Evolutionary conservation across 2,797 vertebrate species (phyloP).

Genomic region (Myiotriccus ornatus): DNA sequence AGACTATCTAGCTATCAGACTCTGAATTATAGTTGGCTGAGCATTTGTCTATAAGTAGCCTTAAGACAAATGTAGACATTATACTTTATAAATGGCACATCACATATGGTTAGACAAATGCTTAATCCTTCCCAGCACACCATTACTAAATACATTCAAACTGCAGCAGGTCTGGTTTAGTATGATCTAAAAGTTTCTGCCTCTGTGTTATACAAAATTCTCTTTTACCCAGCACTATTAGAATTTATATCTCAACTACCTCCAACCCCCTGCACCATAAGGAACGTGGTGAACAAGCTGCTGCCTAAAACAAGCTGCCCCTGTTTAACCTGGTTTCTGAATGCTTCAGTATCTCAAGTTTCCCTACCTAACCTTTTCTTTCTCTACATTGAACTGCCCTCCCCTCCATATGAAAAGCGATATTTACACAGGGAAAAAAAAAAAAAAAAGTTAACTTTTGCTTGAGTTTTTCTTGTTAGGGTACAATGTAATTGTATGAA

Average conservation of each 20-base stretch:
- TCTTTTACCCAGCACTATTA: neutral
- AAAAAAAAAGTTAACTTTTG: neutral
- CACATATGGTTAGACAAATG: neutral
- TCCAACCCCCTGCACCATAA: neutral
- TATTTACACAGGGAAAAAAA: accelerated
- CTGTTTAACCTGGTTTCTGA: neutral
- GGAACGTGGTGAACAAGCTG: neutral
- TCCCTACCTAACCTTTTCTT: neutral
- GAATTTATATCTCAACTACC: neutral
- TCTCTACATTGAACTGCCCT: neutral
- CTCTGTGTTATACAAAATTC: neutral
- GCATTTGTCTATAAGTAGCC: neutral
- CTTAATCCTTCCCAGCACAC: neutral
- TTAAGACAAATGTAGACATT: neutral
- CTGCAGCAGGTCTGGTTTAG: neutral
- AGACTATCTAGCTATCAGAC: neutral
- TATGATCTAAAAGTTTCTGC: neutral
- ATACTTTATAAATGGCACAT: neutral
- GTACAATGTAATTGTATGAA: neutral
- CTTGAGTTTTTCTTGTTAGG: neutral
- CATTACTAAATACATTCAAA: neutral
- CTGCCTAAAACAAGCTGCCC: neutral
- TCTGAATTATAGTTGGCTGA: neutral
- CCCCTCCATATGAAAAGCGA: neutral
- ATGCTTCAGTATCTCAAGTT: neutral